Base-by-base conservation (phyloP, 1,140 invertebrate species). In the Ips nitidus region DNA sequence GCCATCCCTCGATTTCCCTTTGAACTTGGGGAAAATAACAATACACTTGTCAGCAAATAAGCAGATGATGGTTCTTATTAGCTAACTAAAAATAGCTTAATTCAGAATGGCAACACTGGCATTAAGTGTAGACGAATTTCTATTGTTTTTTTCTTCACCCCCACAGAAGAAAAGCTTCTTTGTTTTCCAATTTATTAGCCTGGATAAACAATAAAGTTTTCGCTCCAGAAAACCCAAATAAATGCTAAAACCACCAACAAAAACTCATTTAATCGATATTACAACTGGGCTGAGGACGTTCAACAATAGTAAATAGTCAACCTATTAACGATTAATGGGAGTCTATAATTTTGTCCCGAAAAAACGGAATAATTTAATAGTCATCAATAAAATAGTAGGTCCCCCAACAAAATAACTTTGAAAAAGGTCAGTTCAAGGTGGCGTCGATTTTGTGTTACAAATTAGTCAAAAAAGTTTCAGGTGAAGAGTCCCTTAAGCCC, bases 371-470 rank as follows among this genome's bases (percentile, higher is more conserved):
- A 50, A 50, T 50, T 50, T 50, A 50, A 8, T 50, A 22, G 45
- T 50, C 45, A 50, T 50, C 45, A 50, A 50, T 50, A 50, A 50
- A 50, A 22, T 22, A 50, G 7, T 50, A 22, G 45, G 3, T 8
- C 3, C 7, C 45, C 45, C 6, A 50, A 50, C 45, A 8, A 22
- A 50, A 3, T 3, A 6, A 22, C 3, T 8, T 50, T 50, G 45
- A 58, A 58, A 58, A 63, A 41, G 61, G 61, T 52, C 61, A 63
- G 61, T 63, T 63, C 61, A 63, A 63, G 61, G 61, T 52, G 52
- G 45, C 52, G 52, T 63, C 47, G 61, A 63, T 63, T 41, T 39
- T 6, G n/a, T 4, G 42, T 52, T 5, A 2, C 1, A 58, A 58
- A 58, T 22, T 22, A 22, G 22, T 22, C 22, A 22, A 22, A 22